Conservation (phyloP, 2,888 invertebrate genomes). For the Drosophila mayaguana region DNA sequence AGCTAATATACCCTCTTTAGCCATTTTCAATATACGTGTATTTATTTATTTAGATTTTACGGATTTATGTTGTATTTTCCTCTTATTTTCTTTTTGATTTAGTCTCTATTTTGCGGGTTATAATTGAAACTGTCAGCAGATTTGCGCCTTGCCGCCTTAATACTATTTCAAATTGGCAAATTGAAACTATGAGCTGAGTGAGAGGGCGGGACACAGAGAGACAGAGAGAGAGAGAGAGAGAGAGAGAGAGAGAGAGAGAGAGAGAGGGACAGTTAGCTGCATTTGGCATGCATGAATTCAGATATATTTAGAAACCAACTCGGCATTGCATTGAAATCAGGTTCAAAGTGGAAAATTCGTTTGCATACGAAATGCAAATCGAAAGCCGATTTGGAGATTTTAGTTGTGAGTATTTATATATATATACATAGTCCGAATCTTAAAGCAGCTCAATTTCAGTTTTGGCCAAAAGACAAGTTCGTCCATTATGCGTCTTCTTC, state of each 20-base stretch:
- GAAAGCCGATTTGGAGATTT: slow-evolving; percentile 2
- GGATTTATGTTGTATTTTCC: background rate
- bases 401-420: background rate
- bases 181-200: slow-evolving; percentile 6
- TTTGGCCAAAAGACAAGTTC: background rate
- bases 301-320: background rate
- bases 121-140: slow-evolving; percentile 68
- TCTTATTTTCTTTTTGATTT: background rate
- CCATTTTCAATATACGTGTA: background rate
- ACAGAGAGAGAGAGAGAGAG: background rate
- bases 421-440: background rate
- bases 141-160: slow-evolving; percentile 39
- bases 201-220: background rate
- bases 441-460: background rate
- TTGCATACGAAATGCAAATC: slow-evolving; percentile 12
- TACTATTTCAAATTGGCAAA: slow-evolving; percentile 15
- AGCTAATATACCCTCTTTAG: background rate
- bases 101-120: slow-evolving; percentile 19
- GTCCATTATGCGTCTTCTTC: background rate
- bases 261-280: background rate
- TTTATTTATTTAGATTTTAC: background rate
- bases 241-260: background rate
- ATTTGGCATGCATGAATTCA: slow-evolving; percentile 11
- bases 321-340: slow-evolving; percentile 12
- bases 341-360: slow-evolving; percentile 5